Evolutionary conservation across 2,888 invertebrate genomes (phyloP).

Genomic region (Pheosia tremula): DNA sequence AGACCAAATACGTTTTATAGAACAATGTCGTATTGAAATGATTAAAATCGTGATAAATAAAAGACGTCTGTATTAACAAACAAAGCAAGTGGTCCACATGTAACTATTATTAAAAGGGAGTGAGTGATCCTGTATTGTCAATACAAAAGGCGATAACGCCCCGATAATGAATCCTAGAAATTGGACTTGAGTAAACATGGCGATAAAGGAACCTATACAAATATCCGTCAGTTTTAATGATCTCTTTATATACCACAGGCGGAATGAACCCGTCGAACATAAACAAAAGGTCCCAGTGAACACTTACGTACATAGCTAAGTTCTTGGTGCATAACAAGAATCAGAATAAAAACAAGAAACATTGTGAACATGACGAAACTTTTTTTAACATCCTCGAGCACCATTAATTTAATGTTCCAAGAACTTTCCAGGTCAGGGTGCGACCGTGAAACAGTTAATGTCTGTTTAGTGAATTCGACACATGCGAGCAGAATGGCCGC

Average conservation of each 20-base stretch:
- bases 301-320: not conserved
- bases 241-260: slow-evolving; percentile 22
- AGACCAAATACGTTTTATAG: slow-evolving; percentile 48
- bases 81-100: slow-evolving; percentile 6
- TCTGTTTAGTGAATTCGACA: slow-evolving; percentile 83
- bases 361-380: slow-evolving; percentile 2
- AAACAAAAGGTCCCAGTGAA: not conserved
- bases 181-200: slow-evolving; percentile 48
- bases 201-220: slow-evolving; percentile 44
- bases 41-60: slow-evolving; percentile 16
- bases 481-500: slow-evolving; percentile 82
- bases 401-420: slow-evolving; percentile 49
- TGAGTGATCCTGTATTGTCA: slow-evolving; percentile 36
- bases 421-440: slow-evolving; percentile 77
- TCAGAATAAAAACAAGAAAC: not conserved
- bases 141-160: slow-evolving; percentile 55
- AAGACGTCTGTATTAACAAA: slow-evolving; percentile 5
- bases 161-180: slow-evolving; percentile 66
- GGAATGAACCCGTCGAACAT: slow-evolving; percentile 17
- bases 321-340: not conserved
- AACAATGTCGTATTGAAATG: slow-evolving; percentile 35
- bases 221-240: slow-evolving; percentile 27
- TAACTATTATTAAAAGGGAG: slow-evolving; percentile 7
- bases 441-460: slow-evolving; percentile 83
- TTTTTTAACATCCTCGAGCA: slow-evolving; percentile 10